Evolutionary conservation across 1,140 invertebrate genomes (phyloP), one percentile per base, ranked within the genome.

Genomic region (Calephelis virginiensis): DNA sequence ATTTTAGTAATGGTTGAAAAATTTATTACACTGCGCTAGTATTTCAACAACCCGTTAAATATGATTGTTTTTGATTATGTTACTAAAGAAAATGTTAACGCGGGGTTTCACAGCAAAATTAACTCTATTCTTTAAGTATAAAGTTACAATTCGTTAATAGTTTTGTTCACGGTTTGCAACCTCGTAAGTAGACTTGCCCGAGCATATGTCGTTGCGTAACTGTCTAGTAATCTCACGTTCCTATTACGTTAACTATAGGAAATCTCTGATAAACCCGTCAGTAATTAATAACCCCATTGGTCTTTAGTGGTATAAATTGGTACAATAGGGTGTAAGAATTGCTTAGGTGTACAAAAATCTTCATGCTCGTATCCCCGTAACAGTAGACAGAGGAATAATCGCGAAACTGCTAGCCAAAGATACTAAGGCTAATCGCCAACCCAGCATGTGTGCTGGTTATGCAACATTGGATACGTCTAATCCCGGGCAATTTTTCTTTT

Each of bases 171-270:
- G 53, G 53, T 59, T 59, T 59, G 8, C 53, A 38, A 38, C 53
- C 8, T 59, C 28, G 53, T 12, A 59, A 59, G 28, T 28, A 59
- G 53, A 59, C 53, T 59, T 59, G 12, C 53, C 53, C 28, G 53
- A 28, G 17, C 50, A 56, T 59, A n/a, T 59, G 53, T n/a, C 53
- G 53, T 56, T 56, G 28, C 37, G 37, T 37, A 59, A 59, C 12
- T 28, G n/a, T 59, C 53, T 38, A 38, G 1, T 38, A 59, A 59
- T 59, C 28, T 59, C 28, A 37, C 40, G 40, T 43, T 43, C 40
- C 11, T 59, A 59, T 59, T 59, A 59, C 53, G 53, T 59, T 59
- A 59, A 59, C 53, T 59, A 59, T 59, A 59, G 53, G 53, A 59
- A 59, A 59, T 59, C 53, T n/a, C 28, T 38, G 53, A 38, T 59